Percentiles rank a stretch among this genome's conserved stretches.
phyloP scores from a whole-genome alignment of 2,888 invertebrate genomes.

The Ectobius pallidus region DNA sequence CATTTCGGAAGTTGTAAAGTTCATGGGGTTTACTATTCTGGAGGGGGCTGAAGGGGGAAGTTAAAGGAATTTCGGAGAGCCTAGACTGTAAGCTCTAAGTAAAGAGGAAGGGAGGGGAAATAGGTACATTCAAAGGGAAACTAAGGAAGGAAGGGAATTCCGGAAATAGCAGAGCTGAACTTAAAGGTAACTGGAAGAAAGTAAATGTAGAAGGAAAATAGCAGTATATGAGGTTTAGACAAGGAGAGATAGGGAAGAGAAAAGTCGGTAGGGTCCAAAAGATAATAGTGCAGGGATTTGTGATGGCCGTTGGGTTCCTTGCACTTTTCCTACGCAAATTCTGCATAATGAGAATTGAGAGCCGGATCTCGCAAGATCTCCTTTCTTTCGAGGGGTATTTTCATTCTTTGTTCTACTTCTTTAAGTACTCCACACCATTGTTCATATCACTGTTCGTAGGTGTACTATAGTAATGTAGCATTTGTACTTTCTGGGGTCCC shows the following conservation, averaged over 20 bases:
- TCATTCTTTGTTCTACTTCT: not conserved
- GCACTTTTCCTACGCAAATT: too few relatives aligned
- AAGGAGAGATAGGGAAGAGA: not conserved
- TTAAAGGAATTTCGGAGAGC: constrained; percentile 28
- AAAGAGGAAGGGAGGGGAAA: not conserved
- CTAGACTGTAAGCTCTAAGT: not conserved
- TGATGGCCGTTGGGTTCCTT: not conserved
- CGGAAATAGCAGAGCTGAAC: constrained; percentile 24
- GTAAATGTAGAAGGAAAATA: constrained; percentile 19
- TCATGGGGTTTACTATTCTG: constrained; percentile 14
- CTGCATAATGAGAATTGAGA: not conserved
- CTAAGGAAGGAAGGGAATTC: not conserved
- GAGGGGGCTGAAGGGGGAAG: constrained; percentile 23
- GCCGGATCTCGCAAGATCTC: not conserved
- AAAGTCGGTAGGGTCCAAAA: not conserved
- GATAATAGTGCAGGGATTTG: constrained; percentile 7
- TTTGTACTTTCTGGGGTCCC: too few relatives aligned
- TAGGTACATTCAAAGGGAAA: not conserved
- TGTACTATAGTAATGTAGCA: too few relatives aligned
- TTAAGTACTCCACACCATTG: too few relatives aligned
- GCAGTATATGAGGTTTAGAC: not conserved
- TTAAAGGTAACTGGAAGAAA: constrained; percentile 23
- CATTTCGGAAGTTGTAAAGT: constrained; percentile 22
- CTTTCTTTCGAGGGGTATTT: not conserved
- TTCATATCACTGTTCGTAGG: too few relatives aligned